Evolutionary conservation across 2,888 invertebrate genomes (phyloP), one percentile per base, ranked within the genome.

Genomic region (Drosophila nr. perissopoda): DNA sequence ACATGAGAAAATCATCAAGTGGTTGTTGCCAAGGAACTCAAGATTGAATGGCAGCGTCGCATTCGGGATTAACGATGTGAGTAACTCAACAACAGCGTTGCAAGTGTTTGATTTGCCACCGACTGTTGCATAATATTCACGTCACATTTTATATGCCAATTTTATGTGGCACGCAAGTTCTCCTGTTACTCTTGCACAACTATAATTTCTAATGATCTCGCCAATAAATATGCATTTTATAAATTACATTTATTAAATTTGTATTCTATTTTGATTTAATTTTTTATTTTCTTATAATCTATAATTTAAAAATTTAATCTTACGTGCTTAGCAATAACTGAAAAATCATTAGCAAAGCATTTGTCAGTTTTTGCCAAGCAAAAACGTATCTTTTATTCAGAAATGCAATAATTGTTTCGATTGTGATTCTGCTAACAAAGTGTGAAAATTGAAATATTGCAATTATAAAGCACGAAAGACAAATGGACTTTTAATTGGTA

Each of bases 401-500:
- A 25, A 46, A 8, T 21, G 25, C 21, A 46, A 46, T 25, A 25
- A 46, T 8, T 25, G 25, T 13, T 8, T 2, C 46, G 46, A 27
- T 18, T 51, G 51, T 31, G 31, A 33, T 11, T 48, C 36, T 27
- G 48, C 11, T 5, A n/a, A 13, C 31, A 56, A 57, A 57, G 56
- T 62, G 62, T 68, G 67, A 54, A 46, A 46, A 46, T 46, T 25
- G 46, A 46, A 68, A 54, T 68, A 54, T 68, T 38, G 52, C 11
- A 34, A 66, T 34, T 66, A 66, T 65, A 66, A 66, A 42, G 66
- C 66, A 40, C 33, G 16, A 64, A 11, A 6, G 33, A 65, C 54
- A 56, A 56, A 56, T 49, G 27, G 27, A 49, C 38, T 13, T 69
- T 68, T 68, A 68, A 68, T 68, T 68, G 68, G 13, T 18, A 31